Conservation (phyloP, 92 coral and sea anemone species). For the Parazoanthus swiftii region DNA sequence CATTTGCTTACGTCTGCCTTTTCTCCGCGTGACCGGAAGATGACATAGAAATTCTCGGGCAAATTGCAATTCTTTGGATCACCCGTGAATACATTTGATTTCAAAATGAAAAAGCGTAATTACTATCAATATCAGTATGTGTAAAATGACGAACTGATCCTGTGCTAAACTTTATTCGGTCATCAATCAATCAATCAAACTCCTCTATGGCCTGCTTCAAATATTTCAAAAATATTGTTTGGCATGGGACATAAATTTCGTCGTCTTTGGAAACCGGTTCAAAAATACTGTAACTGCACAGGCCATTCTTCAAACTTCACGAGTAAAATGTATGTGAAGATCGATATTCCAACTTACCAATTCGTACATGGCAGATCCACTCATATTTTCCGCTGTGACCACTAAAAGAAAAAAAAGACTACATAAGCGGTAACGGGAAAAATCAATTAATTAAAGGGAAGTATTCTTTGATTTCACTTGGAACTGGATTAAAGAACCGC, state of each 20-base stretch:
- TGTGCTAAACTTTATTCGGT: background rate
- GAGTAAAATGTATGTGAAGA: background rate
- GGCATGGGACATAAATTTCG: background rate
- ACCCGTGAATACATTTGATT: background rate
- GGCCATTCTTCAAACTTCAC: background rate
- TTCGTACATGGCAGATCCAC: slow-evolving; percentile 99
- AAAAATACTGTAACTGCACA: background rate
- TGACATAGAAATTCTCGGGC: background rate
- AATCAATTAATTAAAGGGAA: background rate
- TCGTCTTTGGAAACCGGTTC: background rate
- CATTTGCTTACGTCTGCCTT: background rate
- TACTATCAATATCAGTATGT: background rate
- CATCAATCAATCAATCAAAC: background rate
- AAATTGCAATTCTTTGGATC: background rate
- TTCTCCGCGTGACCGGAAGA: slow-evolving; percentile 28
- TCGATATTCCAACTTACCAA: slow-evolving; percentile 65
- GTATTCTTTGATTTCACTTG: background rate
- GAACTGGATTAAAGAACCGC: slow-evolving; percentile 1
- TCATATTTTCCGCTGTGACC: slow-evolving; percentile 98
- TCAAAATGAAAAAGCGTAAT: background rate
- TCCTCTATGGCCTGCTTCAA: background rate
- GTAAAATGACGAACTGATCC: background rate
- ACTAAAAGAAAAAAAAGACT: slow-evolving; percentile 54
- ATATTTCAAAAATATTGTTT: no score
- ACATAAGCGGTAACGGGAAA: background rate